phyloP scores from a whole-genome alignment of 2,888 invertebrate genomes.

The Exephanes ischioxanthus region DNA sequence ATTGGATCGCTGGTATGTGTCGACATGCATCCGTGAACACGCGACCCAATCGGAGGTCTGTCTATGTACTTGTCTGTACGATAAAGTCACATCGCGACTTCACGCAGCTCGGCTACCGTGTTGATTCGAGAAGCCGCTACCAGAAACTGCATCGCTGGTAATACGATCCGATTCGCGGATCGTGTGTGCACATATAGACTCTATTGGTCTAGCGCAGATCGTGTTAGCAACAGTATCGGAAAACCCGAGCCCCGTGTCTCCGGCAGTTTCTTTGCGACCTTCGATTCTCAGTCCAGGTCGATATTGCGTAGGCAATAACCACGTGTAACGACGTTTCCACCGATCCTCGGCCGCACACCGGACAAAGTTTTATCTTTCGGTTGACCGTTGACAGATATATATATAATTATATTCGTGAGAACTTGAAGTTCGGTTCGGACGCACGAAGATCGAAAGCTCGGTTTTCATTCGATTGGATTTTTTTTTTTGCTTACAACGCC shows the following conservation, averaged over 20 bases:
- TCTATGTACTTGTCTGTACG: not conserved
- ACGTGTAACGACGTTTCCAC: slow-evolving; percentile 6
- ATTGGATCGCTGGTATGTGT: not conserved
- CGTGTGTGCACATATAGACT: not conserved
- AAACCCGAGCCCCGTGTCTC: slow-evolving; percentile 10
- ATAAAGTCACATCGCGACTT: not conserved
- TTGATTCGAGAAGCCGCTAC: slow-evolving; percentile 44
- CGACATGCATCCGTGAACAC: not conserved
- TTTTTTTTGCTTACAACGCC: not conserved
- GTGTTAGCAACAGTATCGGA: slow-evolving; percentile 23
- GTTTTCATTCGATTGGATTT: slow-evolving; percentile 16
- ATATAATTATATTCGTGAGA: slow-evolving; percentile 61
- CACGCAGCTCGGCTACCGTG: not conserved
- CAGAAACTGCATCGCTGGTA: slow-evolving; percentile 54
- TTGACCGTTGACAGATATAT: not conserved
- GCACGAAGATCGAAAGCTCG: slow-evolving; percentile 51
- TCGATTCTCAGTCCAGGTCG: slow-evolving; percentile 31
- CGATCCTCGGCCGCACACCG: slow-evolving; percentile 44
- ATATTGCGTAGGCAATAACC: slow-evolving; percentile 34
- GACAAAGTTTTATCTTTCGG: slow-evolving; percentile 17
- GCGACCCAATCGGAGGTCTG: not conserved
- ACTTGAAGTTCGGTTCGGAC: slow-evolving; percentile 15
- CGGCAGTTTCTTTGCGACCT: slow-evolving; percentile 26
- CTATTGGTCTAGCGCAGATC: slow-evolving; percentile 7
- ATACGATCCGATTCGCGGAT: slow-evolving; percentile 44